Conservation (phyloP, 2,888 invertebrate genomes). For the Stomorhina lunata region DNA sequence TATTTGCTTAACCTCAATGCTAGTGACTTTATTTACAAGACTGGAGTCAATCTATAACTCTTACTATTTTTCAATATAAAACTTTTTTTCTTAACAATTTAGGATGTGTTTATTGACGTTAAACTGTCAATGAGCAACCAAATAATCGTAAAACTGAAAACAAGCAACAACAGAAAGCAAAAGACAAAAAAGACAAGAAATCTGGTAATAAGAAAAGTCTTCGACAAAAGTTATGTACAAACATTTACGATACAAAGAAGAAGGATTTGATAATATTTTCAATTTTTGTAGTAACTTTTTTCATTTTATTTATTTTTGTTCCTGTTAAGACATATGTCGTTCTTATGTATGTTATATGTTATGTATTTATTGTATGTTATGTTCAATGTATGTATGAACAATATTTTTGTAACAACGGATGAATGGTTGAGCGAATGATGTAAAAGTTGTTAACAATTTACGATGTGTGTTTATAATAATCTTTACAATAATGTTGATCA, state of each 20-base stretch:
- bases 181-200: not conserved
- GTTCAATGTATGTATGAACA: no score
- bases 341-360: not conserved
- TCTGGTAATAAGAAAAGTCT: not conserved
- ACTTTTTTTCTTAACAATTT: no score
- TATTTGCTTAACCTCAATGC: no score
- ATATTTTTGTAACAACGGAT: not conserved
- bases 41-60: no score
- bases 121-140: not conserved
- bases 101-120: no score
- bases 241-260: not conserved
- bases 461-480: slow-evolving; percentile 51
- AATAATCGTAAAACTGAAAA: not conserved
- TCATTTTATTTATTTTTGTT: not conserved
- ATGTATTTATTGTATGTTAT: not conserved
- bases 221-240: not conserved
- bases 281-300: not conserved
- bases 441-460: slow-evolving; percentile 51
- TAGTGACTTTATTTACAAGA: no score
- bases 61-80: no score
- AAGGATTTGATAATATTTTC: not conserved
- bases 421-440: not conserved
- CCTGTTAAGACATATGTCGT: not conserved
- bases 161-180: not conserved
- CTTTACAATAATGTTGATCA: slow-evolving; percentile 18